Evolutionary conservation across 2,888 invertebrate species (phyloP).

Genomic region (Osmoderma eremita): DNA sequence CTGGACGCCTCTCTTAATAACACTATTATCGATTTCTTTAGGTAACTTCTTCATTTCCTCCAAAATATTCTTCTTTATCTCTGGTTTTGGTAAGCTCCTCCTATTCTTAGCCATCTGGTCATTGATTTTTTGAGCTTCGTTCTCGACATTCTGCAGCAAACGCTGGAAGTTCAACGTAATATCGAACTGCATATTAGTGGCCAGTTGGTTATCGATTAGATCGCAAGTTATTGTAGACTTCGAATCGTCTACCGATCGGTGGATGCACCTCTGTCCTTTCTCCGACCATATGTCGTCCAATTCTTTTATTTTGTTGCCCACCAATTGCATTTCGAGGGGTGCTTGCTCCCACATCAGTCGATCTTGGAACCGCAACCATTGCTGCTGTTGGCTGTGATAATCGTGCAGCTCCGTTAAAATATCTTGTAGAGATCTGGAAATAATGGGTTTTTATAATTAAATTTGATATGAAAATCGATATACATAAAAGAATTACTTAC

Average conservation of each 20-base stretch:
- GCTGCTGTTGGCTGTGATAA: conserved; percentile 71
- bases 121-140: conserved; percentile 65
- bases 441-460: conserved; percentile 9
- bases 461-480: too few relatives aligned
- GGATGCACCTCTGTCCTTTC: conserved; percentile 61
- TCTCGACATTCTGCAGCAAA: conserved; percentile 65
- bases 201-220: conserved; percentile 60
- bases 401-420: conserved; percentile 72
- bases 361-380: conserved; percentile 70
- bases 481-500: conserved; percentile 70
- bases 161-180: conserved; percentile 64
- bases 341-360: conserved; percentile 68
- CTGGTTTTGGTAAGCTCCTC: conserved; percentile 35
- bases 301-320: conserved; percentile 57
- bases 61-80: conserved; percentile 31
- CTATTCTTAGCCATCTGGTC: conserved; percentile 60
- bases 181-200: conserved; percentile 62
- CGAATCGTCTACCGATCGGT: conserved; percentile 58
- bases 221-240: conserved; percentile 61
- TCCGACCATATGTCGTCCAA: conserved; percentile 55
- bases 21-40: conserved; percentile 14
- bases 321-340: conserved; percentile 61
- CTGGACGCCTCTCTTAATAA: not conserved
- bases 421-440: conserved; percentile 68
- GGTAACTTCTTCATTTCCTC: conserved; percentile 32